Evolutionary conservation across 1,140 invertebrate genomes (phyloP), one percentile per base, ranked within the genome.

Genomic region (Olivierus martensii): DNA sequence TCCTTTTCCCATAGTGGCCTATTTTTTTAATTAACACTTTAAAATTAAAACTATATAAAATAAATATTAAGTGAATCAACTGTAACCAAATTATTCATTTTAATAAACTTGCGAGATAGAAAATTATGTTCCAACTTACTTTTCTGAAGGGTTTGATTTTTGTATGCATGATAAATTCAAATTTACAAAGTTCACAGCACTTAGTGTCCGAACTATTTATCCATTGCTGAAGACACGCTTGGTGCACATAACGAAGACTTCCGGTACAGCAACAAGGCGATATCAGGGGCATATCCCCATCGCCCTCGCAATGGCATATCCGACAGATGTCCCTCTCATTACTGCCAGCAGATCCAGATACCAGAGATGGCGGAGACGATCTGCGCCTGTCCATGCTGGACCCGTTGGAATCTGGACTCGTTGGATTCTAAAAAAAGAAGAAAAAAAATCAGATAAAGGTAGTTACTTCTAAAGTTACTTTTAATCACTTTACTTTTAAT

Each of bases 131-230:
- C n/a, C n/a, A n/a, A 6, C 74, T 71, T 67, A 93, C 90, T 78
- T 93, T 84, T 69, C 80, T 84, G 65, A 94, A 87, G 61, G 90
- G 89, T 71, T 94, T 94, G 61, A 88, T 87, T 77, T 92, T 94
- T 41, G 87, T 87, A 66, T 92, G 88, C 85, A 96, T 90, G 60
- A 90, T 86, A 70, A 94, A 96, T 62, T 88, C 84, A 71, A 90
- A 94, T 75, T 92, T 91, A 75, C 92, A 97, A 46, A 97, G 75
- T 77, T 97, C 92, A 74, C 92, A 97, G 49, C 82, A 82, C 68
- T 84, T 82, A 47, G 85, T 94, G 65, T 94, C 88, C 4, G 89
- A 91, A 54, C 87, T 87, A 59, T 92, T 92, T 62, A 97, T 81
- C 92, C 92, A 97, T 69, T 94, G 89, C 69, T 96, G 90, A 48